Evolutionary conservation across 2,113 vertebrate genomes (phyloP), one percentile per base, ranked within the genome.

Genomic region (Gasterosteus aculeatus): DNA sequence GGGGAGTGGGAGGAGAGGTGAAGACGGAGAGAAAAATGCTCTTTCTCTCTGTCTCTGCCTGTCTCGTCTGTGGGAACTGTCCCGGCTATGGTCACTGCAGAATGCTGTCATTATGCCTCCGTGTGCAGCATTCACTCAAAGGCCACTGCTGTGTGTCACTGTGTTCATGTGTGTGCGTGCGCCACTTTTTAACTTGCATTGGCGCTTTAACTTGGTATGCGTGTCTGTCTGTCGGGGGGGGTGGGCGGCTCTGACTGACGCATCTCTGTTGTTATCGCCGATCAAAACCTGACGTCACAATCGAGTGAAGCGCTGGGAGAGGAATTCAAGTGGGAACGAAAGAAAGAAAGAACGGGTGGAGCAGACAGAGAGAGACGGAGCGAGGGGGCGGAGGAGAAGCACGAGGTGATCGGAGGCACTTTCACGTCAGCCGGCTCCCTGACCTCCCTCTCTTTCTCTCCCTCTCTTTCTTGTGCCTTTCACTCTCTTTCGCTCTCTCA

Each of bases 21-120:
- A 89, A 91, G 80, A 86, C 81, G 83, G 87, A 90, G 86, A 90
- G 86, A 92, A 85, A 92, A 91, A 90, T 88, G 90, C 46, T 83
- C 86, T 87, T 85, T 89, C 84, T 87, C 78, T 85, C 44, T 87
- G 75, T 85, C 83, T 85, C 83, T 85, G 85, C 88, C 86, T 91
- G 90, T 85, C 85, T 88, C 84, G 89, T 93, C 89, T 92, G 93
- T 94, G 93, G 92, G 93, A 94, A 94, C 89, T 78, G 88, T 92
- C 90, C 83, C 80, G 77, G 76, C 75, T 54, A 78, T 86, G 87
- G 81, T 78, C 77, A 47, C 74, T 87, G 84, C 87, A 94, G 91
- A 94, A 93, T 93, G 88, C 90, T 91, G 89, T 92, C 91, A 93
- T 94, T 94, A 92, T 93, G 81, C 84, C 89, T 83, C 1, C 86